Percentiles rank a stretch among this genome's conserved stretches.
phyloP scores from a whole-genome alignment of 1,140 invertebrate species.

The Adoxophyes honmai region DNA sequence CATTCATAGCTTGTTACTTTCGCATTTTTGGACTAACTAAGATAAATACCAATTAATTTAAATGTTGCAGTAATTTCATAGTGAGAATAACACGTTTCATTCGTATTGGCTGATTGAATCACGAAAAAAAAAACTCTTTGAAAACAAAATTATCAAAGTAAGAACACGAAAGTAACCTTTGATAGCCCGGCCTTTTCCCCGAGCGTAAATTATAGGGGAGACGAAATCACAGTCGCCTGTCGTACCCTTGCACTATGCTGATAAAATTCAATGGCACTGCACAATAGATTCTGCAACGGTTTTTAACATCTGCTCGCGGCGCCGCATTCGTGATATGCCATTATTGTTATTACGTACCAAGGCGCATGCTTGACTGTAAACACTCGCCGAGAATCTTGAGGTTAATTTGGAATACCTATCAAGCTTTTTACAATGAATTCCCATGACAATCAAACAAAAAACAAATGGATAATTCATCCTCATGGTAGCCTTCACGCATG shows the following conservation, averaged over 20 bases:
- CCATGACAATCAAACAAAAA: conserved; percentile 39
- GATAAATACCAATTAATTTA: too few relatives aligned
- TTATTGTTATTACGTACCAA: conserved; percentile 32
- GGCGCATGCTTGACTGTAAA: neutral
- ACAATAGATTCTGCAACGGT: conserved; percentile 71
- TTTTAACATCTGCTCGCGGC: conserved; percentile 62
- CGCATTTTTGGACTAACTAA: too few relatives aligned
- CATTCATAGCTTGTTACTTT: too few relatives aligned
- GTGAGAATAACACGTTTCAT: too few relatives aligned
- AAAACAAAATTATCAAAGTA: too few relatives aligned
- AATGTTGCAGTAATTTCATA: too few relatives aligned
- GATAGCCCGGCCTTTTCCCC: neutral
- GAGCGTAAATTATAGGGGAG: conserved; percentile 22
- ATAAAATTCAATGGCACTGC: conserved; percentile 3
- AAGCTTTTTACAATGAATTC: conserved; percentile 25
- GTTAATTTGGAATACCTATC: neutral
- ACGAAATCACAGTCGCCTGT: conserved; percentile 43
- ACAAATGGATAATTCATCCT: conserved; percentile 37
- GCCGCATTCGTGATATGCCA: conserved; percentile 21
- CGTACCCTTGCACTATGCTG: conserved; percentile 37
- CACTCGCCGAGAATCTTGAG: neutral
- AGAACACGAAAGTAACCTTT: neutral
- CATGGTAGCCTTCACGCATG: conserved; percentile 50
- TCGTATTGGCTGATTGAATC: too few relatives aligned
- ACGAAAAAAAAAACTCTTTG: too few relatives aligned